Evolutionary conservation across 2,888 invertebrate species (phyloP).

Genomic region (Pterostichus madidus): DNA sequence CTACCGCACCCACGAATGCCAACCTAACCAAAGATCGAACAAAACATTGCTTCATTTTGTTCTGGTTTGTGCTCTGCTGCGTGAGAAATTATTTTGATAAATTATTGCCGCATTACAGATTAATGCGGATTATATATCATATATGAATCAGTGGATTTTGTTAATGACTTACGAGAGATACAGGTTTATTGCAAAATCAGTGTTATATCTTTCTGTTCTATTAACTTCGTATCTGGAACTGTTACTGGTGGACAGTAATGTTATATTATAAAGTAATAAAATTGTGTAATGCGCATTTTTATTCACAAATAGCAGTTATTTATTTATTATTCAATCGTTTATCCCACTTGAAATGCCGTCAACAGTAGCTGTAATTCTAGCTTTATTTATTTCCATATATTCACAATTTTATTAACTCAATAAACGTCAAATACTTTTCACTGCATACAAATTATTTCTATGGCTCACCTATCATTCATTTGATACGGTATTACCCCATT

Average conservation of each 20-base stretch:
- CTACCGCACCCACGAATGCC: constrained; percentile 43
- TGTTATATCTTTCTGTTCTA: constrained; percentile 53
- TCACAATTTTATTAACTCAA: too few species aligned
- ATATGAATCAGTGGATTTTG: constrained; percentile 52
- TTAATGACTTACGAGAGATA: constrained; percentile 36
- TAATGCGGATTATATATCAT: constrained; percentile 47
- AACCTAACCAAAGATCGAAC: background rate
- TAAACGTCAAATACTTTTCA: too few species aligned
- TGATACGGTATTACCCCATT: too few species aligned
- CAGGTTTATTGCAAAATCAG: constrained; percentile 43
- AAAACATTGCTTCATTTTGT: constrained; percentile 50
- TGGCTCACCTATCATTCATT: too few species aligned
- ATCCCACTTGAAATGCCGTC: background rate
- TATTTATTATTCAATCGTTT: constrained; percentile 3
- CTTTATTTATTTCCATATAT: too few species aligned
- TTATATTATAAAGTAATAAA: constrained; percentile 42
- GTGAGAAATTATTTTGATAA: constrained; percentile 52
- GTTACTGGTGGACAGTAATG: background rate
- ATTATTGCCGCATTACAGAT: constrained; percentile 40
- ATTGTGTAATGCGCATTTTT: constrained; percentile 39
- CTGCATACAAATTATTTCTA: too few species aligned
- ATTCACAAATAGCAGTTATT: constrained; percentile 2
- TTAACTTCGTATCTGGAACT: constrained; percentile 11
- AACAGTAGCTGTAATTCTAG: background rate
- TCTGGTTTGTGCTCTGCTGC: constrained; percentile 25